phyloP scores from a whole-genome alignment of 2,797 vertebrate species.

The Anguilla pacifica region DNA sequence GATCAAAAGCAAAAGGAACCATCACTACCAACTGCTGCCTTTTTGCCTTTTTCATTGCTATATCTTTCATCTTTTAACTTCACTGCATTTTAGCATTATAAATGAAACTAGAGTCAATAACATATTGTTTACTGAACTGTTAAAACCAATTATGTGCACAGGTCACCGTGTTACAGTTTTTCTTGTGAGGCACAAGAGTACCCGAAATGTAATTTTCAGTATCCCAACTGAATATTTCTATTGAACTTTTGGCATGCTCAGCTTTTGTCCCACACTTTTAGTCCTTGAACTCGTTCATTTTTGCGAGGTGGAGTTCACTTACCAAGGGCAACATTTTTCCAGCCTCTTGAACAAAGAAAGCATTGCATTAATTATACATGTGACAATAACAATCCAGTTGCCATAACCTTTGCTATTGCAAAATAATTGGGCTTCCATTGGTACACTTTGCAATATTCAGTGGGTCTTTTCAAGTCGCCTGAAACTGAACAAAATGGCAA shows the following conservation, averaged over 20 bases:
- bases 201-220: background rate
- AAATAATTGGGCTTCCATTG: slow-evolving; percentile 31
- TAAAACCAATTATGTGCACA: background rate
- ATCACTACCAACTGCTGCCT: background rate
- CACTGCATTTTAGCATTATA: background rate
- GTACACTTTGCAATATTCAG: slow-evolving; percentile 16
- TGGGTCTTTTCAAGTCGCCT: slow-evolving; percentile 16
- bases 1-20: background rate
- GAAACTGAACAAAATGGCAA: slow-evolving; percentile 12
- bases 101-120: background rate
- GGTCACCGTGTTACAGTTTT: background rate
- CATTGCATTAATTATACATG: slow-evolving; percentile 9
- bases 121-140: background rate
- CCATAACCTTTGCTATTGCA: slow-evolving; percentile 13
- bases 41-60: background rate
- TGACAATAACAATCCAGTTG: slow-evolving; percentile 10
- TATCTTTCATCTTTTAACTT: background rate
- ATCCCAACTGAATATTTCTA: slow-evolving; percentile 2
- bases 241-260: background rate
- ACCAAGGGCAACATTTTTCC: slow-evolving; percentile 6
- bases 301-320: background rate
- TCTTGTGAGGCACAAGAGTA: background rate
- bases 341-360: slow-evolving; percentile 2
- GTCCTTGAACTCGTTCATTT: background rate
- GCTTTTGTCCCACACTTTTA: background rate